A percentile compares a stretch with the other conserved stretches of the same genome.
phyloP scores from a whole-genome alignment of 2,113 vertebrate species.

The Tor tambroides region DNA sequence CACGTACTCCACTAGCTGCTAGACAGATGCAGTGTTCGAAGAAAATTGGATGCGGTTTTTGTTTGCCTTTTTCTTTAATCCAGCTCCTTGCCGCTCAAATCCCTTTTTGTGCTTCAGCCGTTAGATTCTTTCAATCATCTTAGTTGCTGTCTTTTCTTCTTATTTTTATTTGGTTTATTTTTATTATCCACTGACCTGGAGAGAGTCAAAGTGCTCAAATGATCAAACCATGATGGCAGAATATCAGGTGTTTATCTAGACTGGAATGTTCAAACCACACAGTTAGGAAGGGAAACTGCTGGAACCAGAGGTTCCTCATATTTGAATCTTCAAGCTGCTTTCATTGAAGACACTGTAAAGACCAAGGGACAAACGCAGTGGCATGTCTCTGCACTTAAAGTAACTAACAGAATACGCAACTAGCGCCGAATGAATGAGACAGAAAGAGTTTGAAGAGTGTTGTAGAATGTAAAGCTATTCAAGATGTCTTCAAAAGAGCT shows the following conservation, averaged over 20 bases:
- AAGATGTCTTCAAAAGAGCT: slow-evolving; percentile 28
- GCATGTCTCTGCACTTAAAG: slow-evolving; percentile 15
- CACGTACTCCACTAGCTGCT: slow-evolving; percentile 3
- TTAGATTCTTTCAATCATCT: slow-evolving; percentile 52
- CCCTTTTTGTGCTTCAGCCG: slow-evolving; percentile 22
- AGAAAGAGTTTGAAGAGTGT: slow-evolving; percentile 38
- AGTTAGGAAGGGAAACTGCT: not conserved
- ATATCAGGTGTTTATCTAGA: not conserved
- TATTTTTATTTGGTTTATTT: not conserved
- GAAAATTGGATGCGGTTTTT: slow-evolving; percentile 66
- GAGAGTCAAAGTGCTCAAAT: not conserved
- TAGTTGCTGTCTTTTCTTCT: slow-evolving; percentile 28
- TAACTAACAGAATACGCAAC: not conserved
- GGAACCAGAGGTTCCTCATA: not conserved
- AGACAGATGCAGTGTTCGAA: slow-evolving; percentile 63
- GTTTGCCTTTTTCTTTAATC: slow-evolving; percentile 55
- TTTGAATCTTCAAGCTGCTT: slow-evolving; percentile 26
- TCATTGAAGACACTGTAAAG: not conserved
- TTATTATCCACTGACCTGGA: not conserved
- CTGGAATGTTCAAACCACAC: not conserved
- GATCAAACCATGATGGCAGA: not conserved
- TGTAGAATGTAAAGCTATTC: not conserved
- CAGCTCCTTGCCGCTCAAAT: not conserved
- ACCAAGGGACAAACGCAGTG: not conserved
- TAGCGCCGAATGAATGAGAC: not conserved